Conservation (phyloP, 1,140 invertebrate genomes). For the Alviniconcha marisindica region DNA sequence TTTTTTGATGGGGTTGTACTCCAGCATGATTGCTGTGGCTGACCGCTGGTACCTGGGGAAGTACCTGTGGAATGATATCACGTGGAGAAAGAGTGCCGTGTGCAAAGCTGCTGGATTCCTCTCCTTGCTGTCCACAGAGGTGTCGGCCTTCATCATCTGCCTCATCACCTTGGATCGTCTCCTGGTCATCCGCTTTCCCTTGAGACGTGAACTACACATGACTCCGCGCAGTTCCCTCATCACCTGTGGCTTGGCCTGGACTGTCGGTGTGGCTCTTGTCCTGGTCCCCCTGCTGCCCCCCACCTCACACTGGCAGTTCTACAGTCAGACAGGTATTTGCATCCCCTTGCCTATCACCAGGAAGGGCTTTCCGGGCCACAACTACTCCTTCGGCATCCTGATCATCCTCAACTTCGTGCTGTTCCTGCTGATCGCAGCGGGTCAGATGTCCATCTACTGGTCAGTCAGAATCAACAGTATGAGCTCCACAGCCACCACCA, state of each 20-base stretch:
- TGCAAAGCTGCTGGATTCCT: slow-evolving; percentile 41
- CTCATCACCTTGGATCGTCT: slow-evolving; percentile 55
- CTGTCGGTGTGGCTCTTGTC: neutral
- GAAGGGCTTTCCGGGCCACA: slow-evolving; percentile 37
- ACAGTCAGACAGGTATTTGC: slow-evolving; percentile 52
- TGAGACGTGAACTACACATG: neutral
- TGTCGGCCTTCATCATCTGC: slow-evolving; percentile 40
- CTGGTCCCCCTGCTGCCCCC: slow-evolving; percentile 33
- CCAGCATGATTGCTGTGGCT: slow-evolving; percentile 34
- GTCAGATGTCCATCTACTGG: slow-evolving; percentile 39
- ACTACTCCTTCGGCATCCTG: slow-evolving; percentile 51
- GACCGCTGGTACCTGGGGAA: slow-evolving; percentile 53
- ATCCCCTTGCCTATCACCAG: slow-evolving; percentile 52
- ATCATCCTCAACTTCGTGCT: slow-evolving; percentile 51
- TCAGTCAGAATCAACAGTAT: slow-evolving; percentile 1
- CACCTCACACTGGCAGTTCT: slow-evolving; percentile 50
- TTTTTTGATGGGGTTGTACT: slow-evolving; percentile 41
- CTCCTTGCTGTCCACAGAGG: slow-evolving; percentile 41
- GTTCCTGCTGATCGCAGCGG: slow-evolving; percentile 48
- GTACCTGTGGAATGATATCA: slow-evolving; percentile 25
- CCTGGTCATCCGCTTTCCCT: slow-evolving; percentile 11
- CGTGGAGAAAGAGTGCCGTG: slow-evolving; percentile 28
- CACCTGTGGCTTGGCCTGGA: slow-evolving; percentile 32
- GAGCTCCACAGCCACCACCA: neutral
- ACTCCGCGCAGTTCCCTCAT: neutral